Percentiles rank a stretch among this genome's conserved stretches.
phyloP scores from a whole-genome alignment of 1,140 invertebrate genomes.

The Triops longicaudatus region DNA sequence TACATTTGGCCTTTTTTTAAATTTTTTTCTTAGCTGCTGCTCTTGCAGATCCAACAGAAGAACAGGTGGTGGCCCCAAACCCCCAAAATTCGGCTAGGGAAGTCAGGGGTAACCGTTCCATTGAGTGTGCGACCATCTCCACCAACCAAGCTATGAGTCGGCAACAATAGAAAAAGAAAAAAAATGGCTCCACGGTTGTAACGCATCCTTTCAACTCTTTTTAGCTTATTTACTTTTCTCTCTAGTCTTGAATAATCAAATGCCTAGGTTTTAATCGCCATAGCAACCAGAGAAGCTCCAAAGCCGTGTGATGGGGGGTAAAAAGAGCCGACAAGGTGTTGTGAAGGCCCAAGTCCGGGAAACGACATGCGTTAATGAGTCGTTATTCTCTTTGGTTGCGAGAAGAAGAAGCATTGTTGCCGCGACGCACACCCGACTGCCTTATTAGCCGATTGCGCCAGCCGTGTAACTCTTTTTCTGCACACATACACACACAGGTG shows the following conservation, averaged over 20 bases:
- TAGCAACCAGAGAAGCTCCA: background rate
- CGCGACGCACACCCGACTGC: background rate
- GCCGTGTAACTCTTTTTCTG: too few relatives aligned
- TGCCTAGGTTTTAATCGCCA: background rate
- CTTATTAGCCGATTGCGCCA: background rate
- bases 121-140: background rate
- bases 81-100: background rate
- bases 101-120: conserved; percentile 3
- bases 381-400: background rate
- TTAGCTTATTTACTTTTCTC: background rate
- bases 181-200: background rate
- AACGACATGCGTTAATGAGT: background rate
- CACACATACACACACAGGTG: background rate
- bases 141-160: background rate
- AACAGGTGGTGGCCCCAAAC: background rate
- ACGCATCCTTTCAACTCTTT: background rate
- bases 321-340: background rate
- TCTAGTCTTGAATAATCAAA: too few relatives aligned
- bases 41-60: background rate
- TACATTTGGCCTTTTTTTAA: background rate
- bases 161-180: background rate
- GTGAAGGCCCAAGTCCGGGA: background rate
- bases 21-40: background rate
- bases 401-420: background rate
- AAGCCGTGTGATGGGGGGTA: background rate